phyloP scores from a whole-genome alignment of 2,113 vertebrate species.

The Eublepharis macularius region DNA sequence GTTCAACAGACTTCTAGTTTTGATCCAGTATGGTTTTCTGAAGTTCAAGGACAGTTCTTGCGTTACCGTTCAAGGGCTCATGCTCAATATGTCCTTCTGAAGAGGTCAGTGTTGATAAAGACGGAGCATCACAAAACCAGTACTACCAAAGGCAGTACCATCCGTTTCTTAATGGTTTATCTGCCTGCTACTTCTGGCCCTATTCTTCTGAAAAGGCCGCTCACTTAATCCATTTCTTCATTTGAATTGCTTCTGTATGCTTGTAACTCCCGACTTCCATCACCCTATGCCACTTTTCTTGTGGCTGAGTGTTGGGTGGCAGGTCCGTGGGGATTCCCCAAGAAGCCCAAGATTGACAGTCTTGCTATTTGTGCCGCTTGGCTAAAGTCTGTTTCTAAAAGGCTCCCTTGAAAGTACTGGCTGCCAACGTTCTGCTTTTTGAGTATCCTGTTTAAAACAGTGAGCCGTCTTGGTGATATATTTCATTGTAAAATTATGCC shows the following conservation, averaged over 20 bases:
- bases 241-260: constrained; percentile 7
- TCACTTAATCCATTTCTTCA: constrained; percentile 6
- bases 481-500: not conserved
- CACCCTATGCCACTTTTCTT: constrained; percentile 2
- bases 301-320: constrained; percentile 20
- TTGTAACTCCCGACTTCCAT: constrained; percentile 32
- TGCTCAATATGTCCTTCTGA: not conserved
- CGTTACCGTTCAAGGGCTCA: too few relatives aligned
- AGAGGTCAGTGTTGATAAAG: not conserved
- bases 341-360: not conserved
- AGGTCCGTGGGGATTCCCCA: constrained; percentile 32
- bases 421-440: not conserved
- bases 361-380: not conserved
- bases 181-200: not conserved
- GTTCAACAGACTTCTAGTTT: not conserved
- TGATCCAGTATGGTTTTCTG: not conserved
- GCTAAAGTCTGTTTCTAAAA: not conserved
- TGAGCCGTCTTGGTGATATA: not conserved
- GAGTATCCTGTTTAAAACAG: not conserved
- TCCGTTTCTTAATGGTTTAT: not conserved
- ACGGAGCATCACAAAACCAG: too few relatives aligned
- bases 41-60: not conserved
- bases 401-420: not conserved
- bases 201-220: not conserved
- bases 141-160: not conserved